Evolutionary conservation across 2,113 vertebrate genomes (phyloP).

Genomic region (Corythoichthys haematopterus): DNA sequence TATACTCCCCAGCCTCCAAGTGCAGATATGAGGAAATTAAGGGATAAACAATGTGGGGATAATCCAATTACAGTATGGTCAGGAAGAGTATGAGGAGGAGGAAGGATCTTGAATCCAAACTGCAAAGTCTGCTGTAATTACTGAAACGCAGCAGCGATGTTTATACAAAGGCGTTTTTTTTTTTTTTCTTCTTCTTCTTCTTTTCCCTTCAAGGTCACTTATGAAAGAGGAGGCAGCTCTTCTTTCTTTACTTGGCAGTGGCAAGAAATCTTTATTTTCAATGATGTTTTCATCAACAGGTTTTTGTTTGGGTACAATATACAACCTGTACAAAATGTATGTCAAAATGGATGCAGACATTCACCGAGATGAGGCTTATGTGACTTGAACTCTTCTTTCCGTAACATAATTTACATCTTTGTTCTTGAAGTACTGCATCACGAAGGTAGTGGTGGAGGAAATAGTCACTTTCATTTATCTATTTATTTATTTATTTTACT

Average conservation of each 20-base stretch:
- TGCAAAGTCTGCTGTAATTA: constrained; percentile 37
- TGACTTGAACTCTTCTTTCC: too few species aligned
- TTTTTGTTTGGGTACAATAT: neutral
- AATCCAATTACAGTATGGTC: constrained; percentile 60
- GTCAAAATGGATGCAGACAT: neutral
- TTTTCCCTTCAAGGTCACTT: constrained; percentile 43
- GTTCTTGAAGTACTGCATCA: too few species aligned
- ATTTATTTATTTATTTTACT: too few species aligned
- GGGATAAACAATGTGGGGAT: constrained; percentile 60
- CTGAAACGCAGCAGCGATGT: constrained; percentile 22
- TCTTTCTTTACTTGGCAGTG: neutral
- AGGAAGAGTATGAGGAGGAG: constrained; percentile 30
- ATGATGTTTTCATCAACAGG: neutral
- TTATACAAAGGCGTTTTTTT: constrained; percentile 35
- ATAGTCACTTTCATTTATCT: too few species aligned
- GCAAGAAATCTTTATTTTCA: neutral
- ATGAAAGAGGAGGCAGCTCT: constrained; percentile 17
- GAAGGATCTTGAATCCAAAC: constrained; percentile 36
- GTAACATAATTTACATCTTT: too few species aligned
- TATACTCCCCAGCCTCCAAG: constrained; percentile 7
- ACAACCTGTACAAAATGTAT: neutral
- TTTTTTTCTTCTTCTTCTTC: too few species aligned
- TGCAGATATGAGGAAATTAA: constrained; percentile 58
- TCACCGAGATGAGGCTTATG: too few species aligned
- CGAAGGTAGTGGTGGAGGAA: too few species aligned